Evolutionary conservation across 2,113 vertebrate genomes (phyloP).

Genomic region (Arothron firmamentum): DNA sequence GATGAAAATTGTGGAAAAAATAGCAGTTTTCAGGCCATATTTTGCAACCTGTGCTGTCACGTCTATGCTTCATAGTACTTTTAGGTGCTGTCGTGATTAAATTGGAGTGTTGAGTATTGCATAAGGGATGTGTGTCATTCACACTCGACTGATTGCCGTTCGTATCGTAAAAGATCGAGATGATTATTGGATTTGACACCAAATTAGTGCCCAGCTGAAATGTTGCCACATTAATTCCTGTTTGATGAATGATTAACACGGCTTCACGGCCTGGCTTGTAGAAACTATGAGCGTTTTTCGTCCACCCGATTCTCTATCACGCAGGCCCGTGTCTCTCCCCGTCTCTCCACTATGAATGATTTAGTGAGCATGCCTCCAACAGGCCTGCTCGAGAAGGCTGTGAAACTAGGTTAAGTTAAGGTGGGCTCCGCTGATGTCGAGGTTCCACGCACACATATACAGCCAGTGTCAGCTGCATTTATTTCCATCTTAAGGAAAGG

Average conservation of each 20-base stretch:
- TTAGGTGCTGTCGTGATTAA: too few relatives aligned
- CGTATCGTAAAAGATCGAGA: constrained; percentile 29
- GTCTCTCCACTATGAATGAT: constrained; percentile 67
- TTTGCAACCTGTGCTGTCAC: too few relatives aligned
- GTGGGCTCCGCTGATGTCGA: constrained; percentile 41
- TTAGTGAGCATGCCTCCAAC: constrained; percentile 63
- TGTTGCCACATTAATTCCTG: constrained; percentile 9
- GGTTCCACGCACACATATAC: constrained; percentile 18
- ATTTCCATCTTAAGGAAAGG: constrained; percentile 32
- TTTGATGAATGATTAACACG: constrained; percentile 12
- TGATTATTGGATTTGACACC: constrained; percentile 37
- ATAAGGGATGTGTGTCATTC: too few relatives aligned
- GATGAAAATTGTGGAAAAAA: not conserved
- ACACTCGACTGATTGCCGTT: not conserved
- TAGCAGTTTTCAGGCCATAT: not conserved
- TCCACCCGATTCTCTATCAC: constrained; percentile 8
- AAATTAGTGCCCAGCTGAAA: not conserved
- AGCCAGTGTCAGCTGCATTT: constrained; percentile 21
- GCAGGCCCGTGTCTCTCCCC: constrained; percentile 49
- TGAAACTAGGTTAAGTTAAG: constrained; percentile 67
- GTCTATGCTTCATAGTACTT: too few relatives aligned
- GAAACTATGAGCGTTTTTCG: not conserved
- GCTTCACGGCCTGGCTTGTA: too few relatives aligned
- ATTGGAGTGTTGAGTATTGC: too few relatives aligned
- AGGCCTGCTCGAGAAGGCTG: constrained; percentile 42